Conservation (phyloP, 2,113 vertebrate species). For the Antechinus flavipes region DNA sequence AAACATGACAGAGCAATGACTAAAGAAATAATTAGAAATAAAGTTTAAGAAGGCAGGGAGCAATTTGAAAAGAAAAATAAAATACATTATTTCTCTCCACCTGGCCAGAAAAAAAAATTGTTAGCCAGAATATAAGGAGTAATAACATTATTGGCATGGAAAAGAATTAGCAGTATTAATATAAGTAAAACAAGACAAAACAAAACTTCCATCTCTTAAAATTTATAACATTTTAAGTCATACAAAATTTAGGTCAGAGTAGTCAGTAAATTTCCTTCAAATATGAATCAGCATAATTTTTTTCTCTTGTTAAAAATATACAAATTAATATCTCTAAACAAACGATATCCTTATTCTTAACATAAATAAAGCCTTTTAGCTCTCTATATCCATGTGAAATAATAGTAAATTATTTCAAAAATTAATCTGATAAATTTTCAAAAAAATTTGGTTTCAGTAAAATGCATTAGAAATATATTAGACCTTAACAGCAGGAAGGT, state of each 20-base stretch:
- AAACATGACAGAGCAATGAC: background rate
- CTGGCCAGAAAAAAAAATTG: background rate
- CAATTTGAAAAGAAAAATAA: background rate
- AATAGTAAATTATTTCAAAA: background rate
- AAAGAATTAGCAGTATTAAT: background rate
- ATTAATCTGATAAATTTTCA: background rate
- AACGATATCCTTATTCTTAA: background rate
- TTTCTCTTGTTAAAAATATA: background rate
- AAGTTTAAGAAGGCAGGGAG: background rate
- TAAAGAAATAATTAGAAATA: background rate
- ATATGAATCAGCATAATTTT: background rate
- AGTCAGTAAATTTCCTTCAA: background rate
- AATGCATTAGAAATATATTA: background rate
- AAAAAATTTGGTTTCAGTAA: background rate
- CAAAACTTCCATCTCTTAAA: background rate
- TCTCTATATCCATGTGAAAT: background rate
- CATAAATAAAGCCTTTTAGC: background rate
- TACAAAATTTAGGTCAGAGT: background rate
- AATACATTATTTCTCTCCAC: background rate
- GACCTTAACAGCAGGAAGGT: background rate
- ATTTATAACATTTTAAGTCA: background rate
- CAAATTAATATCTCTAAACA: background rate
- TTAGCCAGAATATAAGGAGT: background rate
- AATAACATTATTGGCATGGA: background rate
- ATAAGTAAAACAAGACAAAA: background rate